Evolutionary conservation across 2,113 vertebrate species (phyloP).

Genomic region (Phaethornis superciliosus): DNA sequence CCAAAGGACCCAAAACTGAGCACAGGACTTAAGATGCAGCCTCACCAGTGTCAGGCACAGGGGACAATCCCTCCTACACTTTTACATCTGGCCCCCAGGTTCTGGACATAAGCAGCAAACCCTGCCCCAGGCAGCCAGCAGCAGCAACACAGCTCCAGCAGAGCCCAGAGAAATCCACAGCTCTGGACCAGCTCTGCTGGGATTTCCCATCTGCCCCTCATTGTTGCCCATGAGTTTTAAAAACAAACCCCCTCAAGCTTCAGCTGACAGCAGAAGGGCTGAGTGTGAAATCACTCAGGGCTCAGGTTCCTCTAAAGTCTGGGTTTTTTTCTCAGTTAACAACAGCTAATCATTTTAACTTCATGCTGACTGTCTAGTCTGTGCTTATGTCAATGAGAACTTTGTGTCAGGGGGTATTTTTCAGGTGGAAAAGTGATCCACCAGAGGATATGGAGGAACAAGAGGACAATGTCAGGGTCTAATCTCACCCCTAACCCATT

Average conservation of each 20-base stretch:
- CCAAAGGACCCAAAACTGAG: not conserved
- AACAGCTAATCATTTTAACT: not conserved
- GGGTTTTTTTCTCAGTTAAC: not conserved
- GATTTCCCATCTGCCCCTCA: no score
- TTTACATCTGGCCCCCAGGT: no score
- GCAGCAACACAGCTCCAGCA: no score
- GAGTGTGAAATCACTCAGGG: not conserved
- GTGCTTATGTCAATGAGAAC: not conserved
- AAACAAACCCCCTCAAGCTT: not conserved
- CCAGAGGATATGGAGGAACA: not conserved
- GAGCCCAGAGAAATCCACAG: no score
- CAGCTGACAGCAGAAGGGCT: fast-evolving
- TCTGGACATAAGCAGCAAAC: no score
- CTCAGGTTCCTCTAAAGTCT: not conserved
- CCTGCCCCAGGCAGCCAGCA: no score
- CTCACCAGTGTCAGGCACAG: not conserved
- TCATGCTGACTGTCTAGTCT: fast-evolving
- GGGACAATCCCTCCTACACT: no score
- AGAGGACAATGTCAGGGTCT: not conserved
- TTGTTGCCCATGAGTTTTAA: fast-evolving
- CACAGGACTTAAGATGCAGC: fast-evolving
- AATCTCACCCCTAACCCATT: not conserved
- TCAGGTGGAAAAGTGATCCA: not conserved
- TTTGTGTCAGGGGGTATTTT: not conserved
- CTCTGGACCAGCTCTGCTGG: no score